Evolutionary conservation across 2,888 invertebrate species (phyloP), one percentile per base, ranked within the genome.

Genomic region (Rotaria socialis): DNA sequence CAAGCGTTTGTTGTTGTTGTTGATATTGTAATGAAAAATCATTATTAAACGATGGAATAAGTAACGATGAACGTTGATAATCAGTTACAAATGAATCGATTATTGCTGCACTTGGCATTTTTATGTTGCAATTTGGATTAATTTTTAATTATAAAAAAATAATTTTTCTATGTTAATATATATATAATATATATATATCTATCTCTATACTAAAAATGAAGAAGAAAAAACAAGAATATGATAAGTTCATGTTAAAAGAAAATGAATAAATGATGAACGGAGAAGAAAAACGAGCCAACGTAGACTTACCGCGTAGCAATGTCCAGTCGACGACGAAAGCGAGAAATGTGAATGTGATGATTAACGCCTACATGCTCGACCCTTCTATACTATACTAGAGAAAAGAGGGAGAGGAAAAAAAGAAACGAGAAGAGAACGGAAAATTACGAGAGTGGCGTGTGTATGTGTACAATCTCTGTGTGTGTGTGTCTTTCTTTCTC

Each of bases 351-450:
- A 60, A 60, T 60, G 58, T 60, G 58, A 60, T 60, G 58, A 60
- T 60, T 60, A 60, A 60, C 58, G 58, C 58, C 58, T 60, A 60
- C 58, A 60, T 60, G 27, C 58, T 60, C 58, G 58, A 60, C 58
- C 58, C 58, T 60, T 60, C 58, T 60, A 60, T 60, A 60, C 58
- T 60, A 60, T 60, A 60, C 27, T 60, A 27, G 58, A 27, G 27
- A 14, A 60, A n/a, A 60, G 10, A 58, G n/a, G 7, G 24, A 56
- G 24, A 24, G 24, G 56, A 56, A 56, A 22, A 56, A 56, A 56
- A 27, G 4, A 60, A 60, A 60, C 24, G 58, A 60, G 24, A 27
- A 24, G 58, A 55, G 55, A 55, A 55, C 55, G 22, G 22, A 55
- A 55, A 55, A 55, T 55, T 55, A 55, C 55, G 58, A 60, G 58